These are phyloP conservation scores for Leptopilina syphax DNA, from an alignment of 2,888 invertebrate genomes.

Conservation along the genomic window DNA sequence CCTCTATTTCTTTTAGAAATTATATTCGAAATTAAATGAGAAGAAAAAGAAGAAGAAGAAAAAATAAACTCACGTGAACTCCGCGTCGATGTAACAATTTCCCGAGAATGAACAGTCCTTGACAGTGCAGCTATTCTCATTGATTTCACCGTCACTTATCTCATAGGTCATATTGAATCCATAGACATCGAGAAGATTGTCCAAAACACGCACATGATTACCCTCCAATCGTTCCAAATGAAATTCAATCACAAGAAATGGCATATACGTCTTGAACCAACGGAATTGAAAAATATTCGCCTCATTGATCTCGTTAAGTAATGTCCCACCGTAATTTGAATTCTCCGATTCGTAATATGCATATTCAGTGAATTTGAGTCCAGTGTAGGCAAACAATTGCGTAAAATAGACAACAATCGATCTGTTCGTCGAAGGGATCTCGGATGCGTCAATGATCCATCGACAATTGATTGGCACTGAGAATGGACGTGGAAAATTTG, in stretches of 20 bases:
- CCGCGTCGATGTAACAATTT: slow-evolving; percentile 85
- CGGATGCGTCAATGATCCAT: slow-evolving; percentile 92
- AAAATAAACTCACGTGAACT: slow-evolving; percentile 86
- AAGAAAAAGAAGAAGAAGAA: not conserved
- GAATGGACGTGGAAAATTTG: slow-evolving; percentile 90
- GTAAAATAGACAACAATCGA: slow-evolving; percentile 92
- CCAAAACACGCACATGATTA: slow-evolving; percentile 89
- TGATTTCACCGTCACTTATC: slow-evolving; percentile 80
- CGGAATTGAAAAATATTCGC: slow-evolving; percentile 82
- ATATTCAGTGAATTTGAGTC: slow-evolving; percentile 87
- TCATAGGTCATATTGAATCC: slow-evolving; percentile 97
- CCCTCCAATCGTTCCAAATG: slow-evolving; percentile 85
- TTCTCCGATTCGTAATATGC: slow-evolving; percentile 84
- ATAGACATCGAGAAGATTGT: slow-evolving; percentile 89
- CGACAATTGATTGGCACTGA: slow-evolving; percentile 89
- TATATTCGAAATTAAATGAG: not conserved
- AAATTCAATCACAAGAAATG: slow-evolving; percentile 89
- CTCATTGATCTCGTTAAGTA: slow-evolving; percentile 84
- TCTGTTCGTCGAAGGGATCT: slow-evolving; percentile 78
- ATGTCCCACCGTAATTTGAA: slow-evolving; percentile 82
- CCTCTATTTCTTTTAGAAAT: not conserved
- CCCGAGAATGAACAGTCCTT: slow-evolving; percentile 91
- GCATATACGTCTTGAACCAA: slow-evolving; percentile 82
- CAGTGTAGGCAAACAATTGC: slow-evolving; percentile 90
- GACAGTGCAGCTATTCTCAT: slow-evolving; percentile 85